Evolutionary conservation across 2,888 invertebrate species (phyloP), one percentile per base, ranked within the genome.

Genomic region (Diploptera punctata): DNA sequence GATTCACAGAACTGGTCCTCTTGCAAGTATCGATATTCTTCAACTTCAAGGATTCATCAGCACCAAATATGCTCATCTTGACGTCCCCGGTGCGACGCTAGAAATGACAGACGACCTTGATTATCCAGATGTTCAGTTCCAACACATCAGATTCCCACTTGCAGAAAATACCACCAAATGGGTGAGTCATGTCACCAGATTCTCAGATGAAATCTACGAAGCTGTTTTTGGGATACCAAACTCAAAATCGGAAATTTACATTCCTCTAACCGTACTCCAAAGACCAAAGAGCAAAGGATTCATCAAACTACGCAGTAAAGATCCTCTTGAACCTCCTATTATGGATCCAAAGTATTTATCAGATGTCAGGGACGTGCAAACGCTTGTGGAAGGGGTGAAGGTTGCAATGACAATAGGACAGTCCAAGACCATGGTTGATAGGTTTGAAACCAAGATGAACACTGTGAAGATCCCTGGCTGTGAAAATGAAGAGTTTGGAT

Each of bases 81-180:
- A 43, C 10, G 44, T 24, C 7, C 43, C 78, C 78, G 3, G 77
- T 75, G 24, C 44, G n/a, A 29, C n/a, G 2, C 4, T 21, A 19
- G 18, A 18, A 33, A 95, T 95, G 79, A 84, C 86, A 65, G 88
- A 91, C 1, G 88, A 90, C 1, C 87, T 91, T 1, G 80, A 82
- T 75, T 94, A 93, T 89, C 96, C 96, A 0, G 96, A 97, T 78
- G 90, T 97, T 57, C 95, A 97, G 79, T 93, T 95, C 78, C 96
- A 96, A 79, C 95, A 86, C 74, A 77, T 80, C 19, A 79, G 26
- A n/a, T 43, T 65, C 13, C n/a, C n/a, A n/a, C n/a, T n/a, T n/a
- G 31, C 65, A 4, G 21, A 24, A 16, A 44, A 44, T 16, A 31
- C n/a, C 10, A 60, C 60, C 16, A 31, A 16, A 1, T 21, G 33